A percentile compares a stretch with the other conserved stretches of the same genome.
Conservation (phyloP, 92 coral and sea anemone genomes). For the Micromussa lordhowensis region DNA sequence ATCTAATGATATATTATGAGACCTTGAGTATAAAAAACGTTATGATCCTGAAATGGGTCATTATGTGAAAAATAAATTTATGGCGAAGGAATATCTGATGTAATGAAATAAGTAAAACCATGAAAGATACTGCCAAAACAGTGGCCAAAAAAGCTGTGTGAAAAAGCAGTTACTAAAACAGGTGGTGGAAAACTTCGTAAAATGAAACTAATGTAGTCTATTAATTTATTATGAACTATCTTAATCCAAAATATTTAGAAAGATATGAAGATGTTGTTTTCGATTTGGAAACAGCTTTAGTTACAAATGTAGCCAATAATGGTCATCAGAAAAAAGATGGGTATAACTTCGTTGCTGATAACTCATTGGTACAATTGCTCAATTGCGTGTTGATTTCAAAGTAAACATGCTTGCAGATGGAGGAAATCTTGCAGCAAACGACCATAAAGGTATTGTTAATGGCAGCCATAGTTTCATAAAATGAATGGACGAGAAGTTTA, state of each 20-base stretch:
- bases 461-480: background rate
- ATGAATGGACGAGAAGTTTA: conserved; percentile 9
- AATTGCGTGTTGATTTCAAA: conserved; percentile 21
- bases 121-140: too few species aligned
- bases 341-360: conserved; percentile 16
- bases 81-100: too few species aligned
- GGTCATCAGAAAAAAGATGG: conserved; percentile 23
- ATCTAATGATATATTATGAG: too few species aligned
- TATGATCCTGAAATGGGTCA: too few species aligned
- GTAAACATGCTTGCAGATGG: background rate
- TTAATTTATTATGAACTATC: background rate
- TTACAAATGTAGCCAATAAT: background rate
- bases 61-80: too few species aligned
- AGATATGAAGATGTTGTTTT: conserved; percentile 27
- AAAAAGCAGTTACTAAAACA: too few species aligned
- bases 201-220: conserved; percentile 1
- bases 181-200: too few species aligned
- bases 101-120: too few species aligned
- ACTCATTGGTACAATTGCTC: conserved; percentile 30
- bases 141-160: too few species aligned
- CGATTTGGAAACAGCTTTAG: conserved; percentile 18
- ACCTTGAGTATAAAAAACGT: too few species aligned
- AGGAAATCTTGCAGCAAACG: conserved; percentile 1
- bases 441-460: conserved; percentile 6
- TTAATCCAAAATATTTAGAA: conserved; percentile 37